A percentile compares a stretch with the other conserved stretches of the same genome.
Conservation (phyloP, 92 coral and sea anemone species). For the Montipora capitata region DNA sequence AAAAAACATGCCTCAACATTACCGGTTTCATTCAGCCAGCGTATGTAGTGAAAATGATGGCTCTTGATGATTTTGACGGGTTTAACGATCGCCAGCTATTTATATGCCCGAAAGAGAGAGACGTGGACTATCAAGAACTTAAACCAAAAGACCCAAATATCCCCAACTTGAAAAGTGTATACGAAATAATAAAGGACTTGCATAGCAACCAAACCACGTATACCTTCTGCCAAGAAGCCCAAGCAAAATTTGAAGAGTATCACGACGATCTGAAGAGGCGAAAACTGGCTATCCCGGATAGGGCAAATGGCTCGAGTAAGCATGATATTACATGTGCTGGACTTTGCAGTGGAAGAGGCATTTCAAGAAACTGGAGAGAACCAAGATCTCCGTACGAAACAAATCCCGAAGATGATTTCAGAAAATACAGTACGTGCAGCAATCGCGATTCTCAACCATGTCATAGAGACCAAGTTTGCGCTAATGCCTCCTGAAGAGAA, state of each 20-base stretch:
- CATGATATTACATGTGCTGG: too few relatives aligned
- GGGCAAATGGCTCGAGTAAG: conserved; percentile 27
- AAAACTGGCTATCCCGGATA: conserved; percentile 48
- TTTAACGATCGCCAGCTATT: conserved; percentile 60
- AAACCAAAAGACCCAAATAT: neutral
- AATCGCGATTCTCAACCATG: conserved; percentile 40
- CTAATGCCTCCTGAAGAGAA: conserved; percentile 31
- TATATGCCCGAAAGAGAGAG: conserved; percentile 60
- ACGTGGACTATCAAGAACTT: conserved; percentile 37
- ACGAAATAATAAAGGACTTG: conserved; percentile 36
- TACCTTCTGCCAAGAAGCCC: conserved; percentile 54
- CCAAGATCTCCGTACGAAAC: too few relatives aligned
- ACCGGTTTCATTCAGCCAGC: conserved; percentile 73
- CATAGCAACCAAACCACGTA: conserved; percentile 28
- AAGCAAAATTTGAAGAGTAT: conserved; percentile 29
- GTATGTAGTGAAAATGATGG: conserved; percentile 45
- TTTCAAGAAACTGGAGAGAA: too few relatives aligned
- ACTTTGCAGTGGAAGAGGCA: too few relatives aligned
- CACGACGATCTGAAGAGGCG: conserved; percentile 61
- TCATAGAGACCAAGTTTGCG: conserved; percentile 44
- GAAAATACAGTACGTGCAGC: neutral
- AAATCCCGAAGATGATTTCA: too few relatives aligned
- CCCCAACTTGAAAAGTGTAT: conserved; percentile 27
- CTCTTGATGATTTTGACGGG: conserved; percentile 30
- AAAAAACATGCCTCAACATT: conserved; percentile 58